These are phyloP conservation scores for Dromas ardeola DNA, from an alignment of 2,113 vertebrate genomes.

Conservation along the genomic window DNA sequence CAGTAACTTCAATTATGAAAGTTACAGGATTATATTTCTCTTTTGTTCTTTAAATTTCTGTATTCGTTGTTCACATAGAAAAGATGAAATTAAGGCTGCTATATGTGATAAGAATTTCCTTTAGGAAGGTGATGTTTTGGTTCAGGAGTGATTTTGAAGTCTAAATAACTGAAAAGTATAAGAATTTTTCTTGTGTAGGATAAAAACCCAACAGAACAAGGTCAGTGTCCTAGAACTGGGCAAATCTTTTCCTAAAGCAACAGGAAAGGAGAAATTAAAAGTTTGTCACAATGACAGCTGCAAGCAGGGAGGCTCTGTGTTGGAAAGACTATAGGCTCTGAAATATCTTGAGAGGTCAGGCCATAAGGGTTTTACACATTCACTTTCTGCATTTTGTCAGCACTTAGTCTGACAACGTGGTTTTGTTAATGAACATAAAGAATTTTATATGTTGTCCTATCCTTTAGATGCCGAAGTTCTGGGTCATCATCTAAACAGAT, in stretches of 20 bases:
- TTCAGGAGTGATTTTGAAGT: neutral
- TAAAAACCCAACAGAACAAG: neutral
- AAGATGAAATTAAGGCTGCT: neutral
- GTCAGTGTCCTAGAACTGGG: neutral
- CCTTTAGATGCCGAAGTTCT: neutral
- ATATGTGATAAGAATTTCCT: neutral
- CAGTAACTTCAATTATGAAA: neutral
- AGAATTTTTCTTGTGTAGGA: neutral
- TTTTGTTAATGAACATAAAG: neutral
- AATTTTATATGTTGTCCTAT: neutral
- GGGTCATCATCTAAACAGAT: neutral
- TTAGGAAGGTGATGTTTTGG: neutral
- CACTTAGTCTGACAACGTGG: neutral
- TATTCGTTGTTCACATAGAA: neutral
- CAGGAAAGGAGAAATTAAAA: neutral
- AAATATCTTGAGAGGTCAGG: neutral
- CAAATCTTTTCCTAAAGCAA: neutral
- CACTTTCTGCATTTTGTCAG: neutral
- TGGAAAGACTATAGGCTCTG: neutral
- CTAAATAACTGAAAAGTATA: neutral
- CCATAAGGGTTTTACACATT: neutral
- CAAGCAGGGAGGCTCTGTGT: neutral
- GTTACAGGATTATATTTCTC: neutral
- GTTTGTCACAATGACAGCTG: neutral
- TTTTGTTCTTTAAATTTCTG: neutral